Base-by-base conservation (phyloP, 1,140 invertebrate species). In the Wasmannia auropunctata region DNA sequence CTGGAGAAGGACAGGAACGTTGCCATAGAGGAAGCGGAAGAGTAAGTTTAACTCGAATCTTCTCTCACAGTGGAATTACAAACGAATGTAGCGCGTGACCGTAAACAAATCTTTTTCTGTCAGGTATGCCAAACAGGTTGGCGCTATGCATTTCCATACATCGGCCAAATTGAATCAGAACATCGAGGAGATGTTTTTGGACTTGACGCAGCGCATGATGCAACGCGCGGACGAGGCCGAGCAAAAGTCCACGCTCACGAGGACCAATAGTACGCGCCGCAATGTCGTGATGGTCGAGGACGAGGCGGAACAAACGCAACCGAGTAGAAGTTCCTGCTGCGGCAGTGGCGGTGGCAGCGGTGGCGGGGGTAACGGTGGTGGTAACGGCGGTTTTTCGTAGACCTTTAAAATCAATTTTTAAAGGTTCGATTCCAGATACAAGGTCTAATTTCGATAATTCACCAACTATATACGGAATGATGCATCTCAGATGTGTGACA, bases 151-250 rank as follows among this genome's bases (percentile, higher is more conserved):
- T 95, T 98, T 97, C 95, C 97, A 98, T 90, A 99, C 98, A 19
- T 99, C 99, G 34, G 99, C 99, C 0, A 99, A 99, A 95, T 94
- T 97, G 31, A 99, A 99, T 94, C 96, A 97, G 94, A 98, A 98
- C 37, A 98, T 99, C 28, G 98, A 99, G 92, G 98, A 99, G 89
- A 96, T 99, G 93, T 99, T 99, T 94, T 93, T 99, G 58, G 97
- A 98, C 88, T 94, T 99, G 65, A 98, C 97, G 25, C 96, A 97
- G 70, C 93, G 96, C 63, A 97, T 97, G 97, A 95, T 97, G 63
- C 93, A 95, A 40, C 94, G 95, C 83, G 95, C 95, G 16, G 95
- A 95, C 79, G 94, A 95, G 90, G 93, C 94, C 22, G 94, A 95
- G 54, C 94, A 95, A 87, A 94, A 94, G 40, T 95, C 94, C 3